A percentile compares a stretch with the other conserved stretches of the same genome.
Conservation (phyloP, 2,797 vertebrate genomes). For the Squalus acanthias region DNA sequence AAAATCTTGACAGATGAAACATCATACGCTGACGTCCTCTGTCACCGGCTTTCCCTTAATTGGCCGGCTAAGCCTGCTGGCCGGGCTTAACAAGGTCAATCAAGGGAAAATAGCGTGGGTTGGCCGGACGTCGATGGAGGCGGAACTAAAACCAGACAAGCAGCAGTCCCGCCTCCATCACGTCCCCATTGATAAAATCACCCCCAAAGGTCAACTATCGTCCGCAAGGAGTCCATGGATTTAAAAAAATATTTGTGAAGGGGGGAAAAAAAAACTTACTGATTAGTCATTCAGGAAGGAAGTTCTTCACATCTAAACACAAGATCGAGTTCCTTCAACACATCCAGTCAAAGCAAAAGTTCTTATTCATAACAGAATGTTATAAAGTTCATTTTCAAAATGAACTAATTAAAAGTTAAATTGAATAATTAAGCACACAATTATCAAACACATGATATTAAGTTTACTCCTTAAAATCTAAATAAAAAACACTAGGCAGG, state of each 20-base stretch:
- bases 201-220: not conserved
- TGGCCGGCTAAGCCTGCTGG: no score
- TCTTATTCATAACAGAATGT: not conserved
- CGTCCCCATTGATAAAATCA: no score
- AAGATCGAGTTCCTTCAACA: not conserved
- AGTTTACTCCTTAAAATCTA: not conserved
- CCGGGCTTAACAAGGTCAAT: no score
- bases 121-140: no score
- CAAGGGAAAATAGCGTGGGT: no score
- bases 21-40: no score
- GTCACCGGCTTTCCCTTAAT: no score
- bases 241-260: not conserved
- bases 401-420: not conserved
- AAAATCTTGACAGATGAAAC: no score
- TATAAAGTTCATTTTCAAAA: not conserved
- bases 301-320: not conserved
- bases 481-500: not conserved
- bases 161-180: no score
- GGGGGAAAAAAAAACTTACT: not conserved
- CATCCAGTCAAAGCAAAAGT: not conserved
- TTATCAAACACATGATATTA: not conserved
- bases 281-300: not conserved
- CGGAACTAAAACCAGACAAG: no score
- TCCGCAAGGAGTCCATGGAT: not conserved
- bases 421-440: not conserved